A percentile compares a stretch with the other conserved stretches of the same genome.
These are phyloP conservation scores for Onychomys leucogaster DNA, from an alignment of 2,797 vertebrate species.

Conservation along the genomic window DNA sequence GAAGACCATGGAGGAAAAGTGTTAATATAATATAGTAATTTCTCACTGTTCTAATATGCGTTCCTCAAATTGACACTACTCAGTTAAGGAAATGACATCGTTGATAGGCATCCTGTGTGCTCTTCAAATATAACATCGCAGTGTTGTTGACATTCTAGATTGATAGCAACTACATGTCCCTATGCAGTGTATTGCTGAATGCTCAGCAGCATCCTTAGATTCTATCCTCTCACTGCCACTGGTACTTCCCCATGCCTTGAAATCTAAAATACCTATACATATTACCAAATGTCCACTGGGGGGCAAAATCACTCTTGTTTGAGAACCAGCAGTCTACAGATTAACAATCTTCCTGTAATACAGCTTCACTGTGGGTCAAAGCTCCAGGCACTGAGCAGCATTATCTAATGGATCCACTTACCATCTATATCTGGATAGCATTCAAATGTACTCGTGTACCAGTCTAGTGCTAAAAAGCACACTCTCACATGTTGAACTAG, in stretches of 20 bases:
- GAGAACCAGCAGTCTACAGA: not conserved
- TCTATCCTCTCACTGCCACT: not conserved
- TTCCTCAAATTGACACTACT: not conserved
- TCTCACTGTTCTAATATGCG: constrained; percentile 29
- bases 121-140: not conserved
- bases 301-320: not conserved
- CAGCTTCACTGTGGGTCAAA: not conserved
- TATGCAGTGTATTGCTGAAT: not conserved
- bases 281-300: not conserved
- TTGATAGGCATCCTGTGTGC: not conserved
- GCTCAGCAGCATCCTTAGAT: not conserved
- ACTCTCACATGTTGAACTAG: not conserved
- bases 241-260: not conserved
- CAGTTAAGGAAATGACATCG: not conserved
- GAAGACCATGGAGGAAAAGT: not conserved
- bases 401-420: not conserved
- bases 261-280: not conserved
- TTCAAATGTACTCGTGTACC: not conserved
- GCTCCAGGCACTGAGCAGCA: not conserved
- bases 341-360: not conserved
- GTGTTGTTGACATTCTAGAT: not conserved
- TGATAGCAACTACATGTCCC: not conserved
- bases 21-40: constrained; percentile 1
- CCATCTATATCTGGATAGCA: not conserved
- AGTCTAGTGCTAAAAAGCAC: not conserved